These are phyloP conservation scores for Crepidodera aurea DNA, from an alignment of 2,888 invertebrate species.

Conservation along the genomic window DNA sequence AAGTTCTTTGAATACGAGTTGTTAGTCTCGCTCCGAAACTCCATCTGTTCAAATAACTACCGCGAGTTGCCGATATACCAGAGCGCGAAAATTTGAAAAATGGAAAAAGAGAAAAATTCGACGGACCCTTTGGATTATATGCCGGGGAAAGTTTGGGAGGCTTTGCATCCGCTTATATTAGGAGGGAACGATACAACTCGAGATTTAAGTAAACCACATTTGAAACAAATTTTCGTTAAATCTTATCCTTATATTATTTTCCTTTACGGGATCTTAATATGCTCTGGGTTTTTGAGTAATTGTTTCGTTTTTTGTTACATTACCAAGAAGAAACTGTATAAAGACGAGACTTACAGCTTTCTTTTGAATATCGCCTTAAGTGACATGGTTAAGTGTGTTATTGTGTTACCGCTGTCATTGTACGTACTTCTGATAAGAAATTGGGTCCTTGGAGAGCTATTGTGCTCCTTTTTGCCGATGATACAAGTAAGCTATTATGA, in stretches of 20 bases:
- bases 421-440: constrained; percentile 74
- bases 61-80: not conserved
- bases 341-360: constrained; percentile 72
- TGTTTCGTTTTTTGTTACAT: constrained; percentile 67
- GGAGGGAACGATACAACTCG: constrained; percentile 51
- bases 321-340: constrained; percentile 64
- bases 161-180: constrained; percentile 52
- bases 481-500: constrained; percentile 67
- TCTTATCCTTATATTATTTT: constrained; percentile 71
- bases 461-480: constrained; percentile 78
- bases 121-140: constrained; percentile 43
- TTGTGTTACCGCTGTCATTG: constrained; percentile 74
- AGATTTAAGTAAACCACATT: constrained; percentile 68
- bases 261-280: constrained; percentile 68
- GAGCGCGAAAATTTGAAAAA: constrained; percentile 10
- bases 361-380: constrained; percentile 73
- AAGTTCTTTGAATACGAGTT: not conserved
- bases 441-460: constrained; percentile 76
- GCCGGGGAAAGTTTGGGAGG: constrained; percentile 51
- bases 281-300: constrained; percentile 68
- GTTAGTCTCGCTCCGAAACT: constrained; percentile 1
- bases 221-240: constrained; percentile 66
- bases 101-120: constrained; percentile 19
- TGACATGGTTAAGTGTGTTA: constrained; percentile 71
- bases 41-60: not conserved